Base-by-base conservation (phyloP, 2,888 invertebrate genomes). In the Tanytarsus gracilentus region DNA sequence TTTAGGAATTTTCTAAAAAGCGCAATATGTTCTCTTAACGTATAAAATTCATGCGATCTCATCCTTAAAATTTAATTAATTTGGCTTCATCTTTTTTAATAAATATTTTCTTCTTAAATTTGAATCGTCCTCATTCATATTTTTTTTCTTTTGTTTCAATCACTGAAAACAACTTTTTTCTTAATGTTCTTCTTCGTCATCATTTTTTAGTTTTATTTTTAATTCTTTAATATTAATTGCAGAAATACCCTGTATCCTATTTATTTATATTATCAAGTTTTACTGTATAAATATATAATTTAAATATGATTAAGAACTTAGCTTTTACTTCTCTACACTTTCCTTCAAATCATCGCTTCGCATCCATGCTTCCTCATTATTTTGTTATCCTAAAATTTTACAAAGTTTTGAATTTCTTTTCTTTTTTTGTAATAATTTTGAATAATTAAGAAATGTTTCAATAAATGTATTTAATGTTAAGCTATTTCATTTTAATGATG, bases 191-290 rank as follows among this genome's bases (percentile, higher is more conserved):
- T 11, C n/a, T 23, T 59, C 5, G 16, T 50, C 33, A 39, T 51
- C 23, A 50, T 23, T 30, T 48, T 7, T 49, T 30, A 18, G 4
- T 30, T 14, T 55, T 14, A 33, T 18, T 30, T 14, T 16, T 23
- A 44, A 44, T 48, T 27, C 75, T 77, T 79, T 80, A 82, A 79
- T 80, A 81, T 79, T 85, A 87, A 86, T 86, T 86, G 86, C 86
- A 86, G 86, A 86, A 86, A 85, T 88, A 88, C 88, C 88, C 88
- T 88, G 88, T 88, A 87, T 87, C 88, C 88, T 87, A 86, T 71
- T 68, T 70, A 61, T 62, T 61, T 55, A 39, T 44, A 30, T 58
- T 44, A 48, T 58, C 58, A 58, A 44, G 18, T 26, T 55, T 55
- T 55, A 55, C 40, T 55, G 55, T 55, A 51, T 61, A 59, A 59